Evolutionary conservation across 2,113 vertebrate genomes (phyloP), one percentile per base, ranked within the genome.

Genomic region (Paedocypris sp.): DNA sequence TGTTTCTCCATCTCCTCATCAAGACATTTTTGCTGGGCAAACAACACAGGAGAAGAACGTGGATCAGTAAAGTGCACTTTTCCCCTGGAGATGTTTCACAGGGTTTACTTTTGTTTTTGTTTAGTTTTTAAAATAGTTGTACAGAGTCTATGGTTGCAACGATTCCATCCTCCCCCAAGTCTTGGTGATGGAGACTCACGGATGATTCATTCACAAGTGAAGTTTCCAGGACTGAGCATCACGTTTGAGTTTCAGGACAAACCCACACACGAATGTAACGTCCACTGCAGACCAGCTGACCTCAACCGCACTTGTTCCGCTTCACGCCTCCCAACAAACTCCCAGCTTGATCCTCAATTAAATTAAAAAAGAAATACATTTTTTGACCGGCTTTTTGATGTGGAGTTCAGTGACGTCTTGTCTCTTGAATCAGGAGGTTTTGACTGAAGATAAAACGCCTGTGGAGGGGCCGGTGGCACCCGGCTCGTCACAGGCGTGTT

Each of bases 51-150:
- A 62, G 32, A 13, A 31, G 13, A 2, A 38, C 56, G 32, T 18
- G 19, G 43, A 16, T 39, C 50, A 42, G 52, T 63, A 48, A 75
- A 75, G 67, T 67, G 69, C 70, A 75, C 70, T 72, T 75, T 56
- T 61, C 64, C 33, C 42, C 54, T 51, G 49, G 65, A 59, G 62
- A 71, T 46, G 56, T 57, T 29, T 54, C 18, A 52, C 54, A 48
- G 51, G 47, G 13, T 63, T 51, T 18, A 51, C 11, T 32, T 56
- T 51, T 45, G 29, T 3, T 57, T 32, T 1, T 25, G 8, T 47
- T 33, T 49, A 41, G 3, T 12, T 26, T 13, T 35, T 1, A 5
- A 7, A 26, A 11, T 47, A 16, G 38, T 53, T 46, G 32, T 63
- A 25, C 32, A 13, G 16, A 45, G 51, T 35, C 43, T 50, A 4